Percentiles rank a stretch among this genome's conserved stretches.
These are phyloP conservation scores for Acinonyx jubatus DNA, from an alignment of 2,113 vertebrate species.

Conservation along the genomic window DNA sequence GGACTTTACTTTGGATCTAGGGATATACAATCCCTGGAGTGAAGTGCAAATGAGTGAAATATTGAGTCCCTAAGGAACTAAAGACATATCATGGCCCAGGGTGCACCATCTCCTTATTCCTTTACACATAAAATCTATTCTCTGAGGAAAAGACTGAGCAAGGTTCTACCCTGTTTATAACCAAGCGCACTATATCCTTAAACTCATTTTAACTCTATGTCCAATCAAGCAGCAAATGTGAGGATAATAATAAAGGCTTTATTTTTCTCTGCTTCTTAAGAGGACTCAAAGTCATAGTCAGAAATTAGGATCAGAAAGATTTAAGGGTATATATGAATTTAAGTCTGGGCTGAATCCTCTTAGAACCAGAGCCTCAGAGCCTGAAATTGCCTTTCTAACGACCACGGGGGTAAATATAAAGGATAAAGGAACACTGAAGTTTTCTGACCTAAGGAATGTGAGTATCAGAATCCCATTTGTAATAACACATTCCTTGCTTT, in stretches of 20 bases:
- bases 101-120: background rate
- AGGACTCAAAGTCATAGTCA: background rate
- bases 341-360: background rate
- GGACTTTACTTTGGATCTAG: background rate
- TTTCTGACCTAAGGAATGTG: background rate
- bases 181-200: background rate
- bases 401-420: background rate
- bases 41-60: background rate
- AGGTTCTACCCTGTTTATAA: background rate
- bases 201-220: background rate
- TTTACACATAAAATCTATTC: background rate
- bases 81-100: background rate
- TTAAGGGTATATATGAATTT: background rate
- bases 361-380: background rate
- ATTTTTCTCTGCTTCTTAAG: background rate
- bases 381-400: background rate
- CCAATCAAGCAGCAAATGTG: background rate
- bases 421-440: background rate
- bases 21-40: background rate
- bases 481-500: background rate
- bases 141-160: background rate
- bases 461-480: background rate
- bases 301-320: background rate
- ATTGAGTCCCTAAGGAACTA: background rate
- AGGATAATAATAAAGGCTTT: background rate